Percentiles rank a stretch among this genome's conserved stretches.
phyloP scores from a whole-genome alignment of 2,113 vertebrate species.

The Neolamprologus hecqui region DNA sequence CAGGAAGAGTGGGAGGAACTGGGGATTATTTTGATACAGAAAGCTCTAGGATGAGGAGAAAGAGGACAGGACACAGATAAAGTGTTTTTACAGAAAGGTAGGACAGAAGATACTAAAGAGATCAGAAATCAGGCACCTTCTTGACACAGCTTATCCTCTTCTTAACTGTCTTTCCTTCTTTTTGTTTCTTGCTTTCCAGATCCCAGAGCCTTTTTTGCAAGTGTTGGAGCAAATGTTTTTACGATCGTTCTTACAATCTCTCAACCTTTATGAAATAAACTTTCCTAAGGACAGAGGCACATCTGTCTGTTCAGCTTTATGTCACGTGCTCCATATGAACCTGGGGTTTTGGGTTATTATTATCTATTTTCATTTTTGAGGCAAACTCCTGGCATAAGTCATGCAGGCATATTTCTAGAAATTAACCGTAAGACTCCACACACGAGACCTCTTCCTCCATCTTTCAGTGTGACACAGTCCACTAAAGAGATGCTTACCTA shows the following conservation, averaged over 20 bases:
- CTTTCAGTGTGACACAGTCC: neutral
- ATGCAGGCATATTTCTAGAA: neutral
- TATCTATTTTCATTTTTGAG: neutral
- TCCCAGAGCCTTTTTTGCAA: neutral
- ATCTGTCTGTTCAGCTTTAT: neutral
- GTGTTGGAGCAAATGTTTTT: neutral
- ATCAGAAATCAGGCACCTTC: neutral
- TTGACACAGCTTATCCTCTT: neutral
- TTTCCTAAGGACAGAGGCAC: neutral
- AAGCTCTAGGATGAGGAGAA: neutral
- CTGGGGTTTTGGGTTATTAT: neutral
- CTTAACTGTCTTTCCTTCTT: neutral
- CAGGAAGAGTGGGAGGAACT: neutral
- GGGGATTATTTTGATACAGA: constrained; percentile 9
- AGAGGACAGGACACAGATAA: neutral
- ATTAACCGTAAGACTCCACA: neutral
- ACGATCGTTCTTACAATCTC: neutral
- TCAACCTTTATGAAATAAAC: neutral
- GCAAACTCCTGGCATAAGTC: neutral
- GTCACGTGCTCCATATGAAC: neutral
- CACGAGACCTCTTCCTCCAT: neutral
- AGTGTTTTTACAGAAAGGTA: neutral
- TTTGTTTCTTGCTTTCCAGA: neutral
- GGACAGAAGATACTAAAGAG: neutral
- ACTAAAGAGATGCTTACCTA: neutral